phyloP scores from a whole-genome alignment of 2,888 invertebrate genomes.

The Pseudococcus longispinus region DNA sequence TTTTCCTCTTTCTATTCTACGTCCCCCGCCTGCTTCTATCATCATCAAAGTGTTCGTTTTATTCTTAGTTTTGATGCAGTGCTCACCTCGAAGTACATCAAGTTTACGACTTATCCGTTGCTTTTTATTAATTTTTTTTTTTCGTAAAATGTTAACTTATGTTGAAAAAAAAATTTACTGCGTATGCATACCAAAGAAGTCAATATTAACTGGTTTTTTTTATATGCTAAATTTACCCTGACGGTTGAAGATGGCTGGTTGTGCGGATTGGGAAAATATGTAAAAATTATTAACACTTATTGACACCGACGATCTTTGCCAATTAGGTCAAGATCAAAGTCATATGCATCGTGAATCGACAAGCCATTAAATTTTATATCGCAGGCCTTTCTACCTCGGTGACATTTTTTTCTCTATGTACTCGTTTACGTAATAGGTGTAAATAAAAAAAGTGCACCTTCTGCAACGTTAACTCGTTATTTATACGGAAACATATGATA shows the following conservation, averaged over 20 bases:
- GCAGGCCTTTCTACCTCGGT: slow-evolving; percentile 17
- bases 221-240: background rate
- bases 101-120: background rate
- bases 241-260: background rate
- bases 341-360: slow-evolving; percentile 6
- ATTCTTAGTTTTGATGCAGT: background rate
- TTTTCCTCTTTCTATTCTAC: background rate
- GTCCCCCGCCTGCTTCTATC: background rate
- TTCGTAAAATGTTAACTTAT: background rate
- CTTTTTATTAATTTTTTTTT: background rate
- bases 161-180: background rate
- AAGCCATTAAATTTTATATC: background rate
- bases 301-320: slow-evolving; percentile 45
- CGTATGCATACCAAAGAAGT: background rate
- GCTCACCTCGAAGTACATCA: background rate
- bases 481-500: background rate
- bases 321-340: slow-evolving; percentile 51
- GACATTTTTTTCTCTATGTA: background rate
- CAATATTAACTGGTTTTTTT: slow-evolving; percentile 47
- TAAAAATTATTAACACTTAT: slow-evolving; percentile 38
- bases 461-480: background rate
- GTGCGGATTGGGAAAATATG: slow-evolving; percentile 36
- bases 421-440: background rate
- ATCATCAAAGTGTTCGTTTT: background rate
- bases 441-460: background rate